Percentiles rank a stretch among this genome's conserved stretches.
Evolutionary conservation across 2,888 invertebrate species (phyloP).

Genomic region (Polydrusus tereticollis): DNA sequence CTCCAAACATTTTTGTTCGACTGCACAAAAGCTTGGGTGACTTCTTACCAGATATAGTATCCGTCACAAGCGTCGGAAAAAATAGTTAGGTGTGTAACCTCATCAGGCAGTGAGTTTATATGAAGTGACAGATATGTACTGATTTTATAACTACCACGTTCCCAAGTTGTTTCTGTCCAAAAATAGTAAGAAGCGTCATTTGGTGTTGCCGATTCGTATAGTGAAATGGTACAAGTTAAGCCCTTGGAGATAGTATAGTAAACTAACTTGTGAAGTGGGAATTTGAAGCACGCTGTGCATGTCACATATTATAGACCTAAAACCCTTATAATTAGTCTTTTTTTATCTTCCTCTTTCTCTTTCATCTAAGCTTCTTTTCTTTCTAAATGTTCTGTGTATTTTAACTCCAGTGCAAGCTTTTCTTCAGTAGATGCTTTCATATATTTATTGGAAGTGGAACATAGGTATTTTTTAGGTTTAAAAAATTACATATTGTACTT

Average conservation of each 20-base stretch:
- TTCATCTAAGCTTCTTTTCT: constrained; percentile 7
- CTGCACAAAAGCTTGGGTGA: constrained; percentile 26
- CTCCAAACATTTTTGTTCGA: constrained; percentile 33
- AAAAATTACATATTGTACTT: constrained; percentile 18
- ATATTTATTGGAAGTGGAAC: constrained; percentile 32
- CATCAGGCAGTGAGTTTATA: too few species aligned
- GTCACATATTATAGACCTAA: constrained; percentile 35
- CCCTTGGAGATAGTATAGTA: constrained; percentile 29
- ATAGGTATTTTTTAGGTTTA: constrained; percentile 26
- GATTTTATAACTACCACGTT: too few species aligned
- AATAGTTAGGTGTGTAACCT: neutral
- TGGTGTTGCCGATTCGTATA: too few species aligned
- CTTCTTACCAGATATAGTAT: constrained; percentile 20
- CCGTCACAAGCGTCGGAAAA: constrained; percentile 10
- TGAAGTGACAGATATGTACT: too few species aligned
- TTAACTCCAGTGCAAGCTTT: constrained; percentile 4
- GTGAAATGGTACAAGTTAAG: constrained; percentile 28
- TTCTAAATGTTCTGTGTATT: constrained; percentile 11
- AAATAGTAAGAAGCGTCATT: too few species aligned
- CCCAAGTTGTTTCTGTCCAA: too few species aligned
- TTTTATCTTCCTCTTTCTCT: constrained; percentile 30
- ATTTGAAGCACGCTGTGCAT: constrained; percentile 40
- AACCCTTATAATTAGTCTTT: constrained; percentile 17
- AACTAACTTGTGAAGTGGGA: constrained; percentile 28
- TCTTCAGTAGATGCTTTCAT: constrained; percentile 11